Percentiles rank a stretch among this genome's conserved stretches.
Evolutionary conservation across 2,797 vertebrate genomes (phyloP).

Genomic region (Amphiprion clarkii): DNA sequence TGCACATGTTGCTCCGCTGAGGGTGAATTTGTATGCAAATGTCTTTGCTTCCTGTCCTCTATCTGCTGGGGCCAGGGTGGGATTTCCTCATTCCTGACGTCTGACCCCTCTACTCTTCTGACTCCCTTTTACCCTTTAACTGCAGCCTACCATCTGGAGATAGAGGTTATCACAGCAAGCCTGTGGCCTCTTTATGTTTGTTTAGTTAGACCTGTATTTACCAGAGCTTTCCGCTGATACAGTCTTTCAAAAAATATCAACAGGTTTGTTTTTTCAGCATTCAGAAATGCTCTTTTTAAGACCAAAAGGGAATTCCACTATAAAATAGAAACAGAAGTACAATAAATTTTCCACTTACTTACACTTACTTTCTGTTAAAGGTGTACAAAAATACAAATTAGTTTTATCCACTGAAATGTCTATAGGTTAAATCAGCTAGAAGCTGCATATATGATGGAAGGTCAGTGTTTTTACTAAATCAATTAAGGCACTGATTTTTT

Average conservation of each 20-base stretch:
- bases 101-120: conserved; percentile 61
- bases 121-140: conserved; percentile 56
- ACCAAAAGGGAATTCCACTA: background rate
- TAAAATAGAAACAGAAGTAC: conserved; percentile 13
- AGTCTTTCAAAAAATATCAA: conserved; percentile 26
- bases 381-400: too few relatives aligned
- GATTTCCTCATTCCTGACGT: conserved; percentile 81
- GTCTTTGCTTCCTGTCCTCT: conserved; percentile 72
- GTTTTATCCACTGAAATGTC: too few relatives aligned
- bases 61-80: conserved; percentile 72
- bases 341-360: background rate
- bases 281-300: conserved; percentile 8
- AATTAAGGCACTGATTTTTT: too few relatives aligned
- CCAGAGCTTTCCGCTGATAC: conserved; percentile 33
- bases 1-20: conserved; percentile 45
- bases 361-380: too few relatives aligned
- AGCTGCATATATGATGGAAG: too few relatives aligned
- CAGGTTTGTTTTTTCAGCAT: conserved; percentile 21
- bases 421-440: too few relatives aligned
- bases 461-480: too few relatives aligned
- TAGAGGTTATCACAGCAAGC: conserved; percentile 60
- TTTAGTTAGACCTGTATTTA: conserved; percentile 47
- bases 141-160: conserved; percentile 70
- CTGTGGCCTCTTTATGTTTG: conserved; percentile 45
- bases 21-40: conserved; percentile 73